Evolutionary conservation across 2,797 vertebrate genomes (phyloP).

Genomic region (Serranus cabrilla): DNA sequence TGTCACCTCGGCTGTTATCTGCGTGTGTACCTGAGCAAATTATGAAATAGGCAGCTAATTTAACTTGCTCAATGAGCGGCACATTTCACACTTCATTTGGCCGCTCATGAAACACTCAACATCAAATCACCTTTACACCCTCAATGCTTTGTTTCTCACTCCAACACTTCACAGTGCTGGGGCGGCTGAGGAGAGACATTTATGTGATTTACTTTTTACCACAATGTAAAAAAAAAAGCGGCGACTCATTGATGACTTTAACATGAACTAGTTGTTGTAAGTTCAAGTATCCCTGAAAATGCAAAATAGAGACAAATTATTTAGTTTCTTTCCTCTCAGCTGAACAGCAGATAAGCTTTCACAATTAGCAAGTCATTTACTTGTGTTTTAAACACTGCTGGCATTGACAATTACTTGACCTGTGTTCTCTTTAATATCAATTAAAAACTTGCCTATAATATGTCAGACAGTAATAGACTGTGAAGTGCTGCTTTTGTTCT

Average conservation of each 20-base stretch:
- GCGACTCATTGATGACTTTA: neutral
- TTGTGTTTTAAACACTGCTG: constrained; percentile 13
- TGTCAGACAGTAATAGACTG: neutral
- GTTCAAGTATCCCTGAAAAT: constrained; percentile 8
- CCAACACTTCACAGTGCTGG: constrained; percentile 23
- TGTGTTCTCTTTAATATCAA: neutral
- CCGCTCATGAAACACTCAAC: constrained; percentile 61
- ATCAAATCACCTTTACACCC: constrained; percentile 60
- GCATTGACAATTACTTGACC: constrained; percentile 4
- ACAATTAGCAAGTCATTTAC: constrained; percentile 19
- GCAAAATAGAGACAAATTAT: neutral
- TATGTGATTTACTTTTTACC: constrained; percentile 11
- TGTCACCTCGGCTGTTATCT: constrained; percentile 53
- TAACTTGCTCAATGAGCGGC: constrained; percentile 55
- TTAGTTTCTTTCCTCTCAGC: neutral
- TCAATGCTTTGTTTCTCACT: constrained; percentile 54
- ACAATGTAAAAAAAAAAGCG: constrained; percentile 2
- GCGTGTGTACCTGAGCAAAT: constrained; percentile 60
- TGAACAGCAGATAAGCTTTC: neutral
- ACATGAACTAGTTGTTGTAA: neutral
- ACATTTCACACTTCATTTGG: constrained; percentile 76
- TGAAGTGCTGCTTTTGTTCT: constrained; percentile 14
- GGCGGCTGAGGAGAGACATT: constrained; percentile 1
- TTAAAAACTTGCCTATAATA: neutral
- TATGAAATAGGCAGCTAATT: constrained; percentile 72